phyloP scores from a whole-genome alignment of 2,888 invertebrate genomes.

The Halocaridina rubra region DNA sequence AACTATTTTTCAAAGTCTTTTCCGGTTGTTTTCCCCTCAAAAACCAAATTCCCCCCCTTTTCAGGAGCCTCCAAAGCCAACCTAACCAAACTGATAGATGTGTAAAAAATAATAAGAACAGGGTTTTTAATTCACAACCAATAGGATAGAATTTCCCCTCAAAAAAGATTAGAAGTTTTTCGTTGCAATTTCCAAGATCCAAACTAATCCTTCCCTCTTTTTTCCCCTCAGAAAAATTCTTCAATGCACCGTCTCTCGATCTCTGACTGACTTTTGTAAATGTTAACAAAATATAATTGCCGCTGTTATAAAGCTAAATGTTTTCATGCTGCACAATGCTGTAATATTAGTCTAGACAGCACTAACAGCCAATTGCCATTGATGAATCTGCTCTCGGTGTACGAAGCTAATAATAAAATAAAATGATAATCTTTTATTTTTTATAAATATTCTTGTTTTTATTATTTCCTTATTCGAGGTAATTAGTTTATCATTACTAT shows the following conservation, averaged over 20 bases:
- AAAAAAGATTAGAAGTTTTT: too few species aligned
- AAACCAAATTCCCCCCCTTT: too few species aligned
- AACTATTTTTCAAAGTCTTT: too few species aligned
- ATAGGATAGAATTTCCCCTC: too few species aligned
- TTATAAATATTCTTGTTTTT: too few species aligned
- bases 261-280: background rate
- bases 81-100: too few species aligned
- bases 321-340: background rate
- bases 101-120: too few species aligned
- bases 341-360: background rate
- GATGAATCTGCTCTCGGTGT: constrained; percentile 32
- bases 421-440: constrained; percentile 44
- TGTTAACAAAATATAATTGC: background rate
- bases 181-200: background rate
- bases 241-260: background rate
- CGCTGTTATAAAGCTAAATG: background rate
- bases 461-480: too few species aligned
- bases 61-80: too few species aligned
- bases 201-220: background rate
- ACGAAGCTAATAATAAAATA: constrained; percentile 43
- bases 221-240: background rate
- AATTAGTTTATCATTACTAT: too few species aligned
- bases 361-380: background rate
- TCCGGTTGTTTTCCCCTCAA: too few species aligned
- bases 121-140: too few species aligned